A percentile compares a stretch with the other conserved stretches of the same genome.
phyloP scores from a whole-genome alignment of 2,113 vertebrate species.

The Corydoras maculifer region DNA sequence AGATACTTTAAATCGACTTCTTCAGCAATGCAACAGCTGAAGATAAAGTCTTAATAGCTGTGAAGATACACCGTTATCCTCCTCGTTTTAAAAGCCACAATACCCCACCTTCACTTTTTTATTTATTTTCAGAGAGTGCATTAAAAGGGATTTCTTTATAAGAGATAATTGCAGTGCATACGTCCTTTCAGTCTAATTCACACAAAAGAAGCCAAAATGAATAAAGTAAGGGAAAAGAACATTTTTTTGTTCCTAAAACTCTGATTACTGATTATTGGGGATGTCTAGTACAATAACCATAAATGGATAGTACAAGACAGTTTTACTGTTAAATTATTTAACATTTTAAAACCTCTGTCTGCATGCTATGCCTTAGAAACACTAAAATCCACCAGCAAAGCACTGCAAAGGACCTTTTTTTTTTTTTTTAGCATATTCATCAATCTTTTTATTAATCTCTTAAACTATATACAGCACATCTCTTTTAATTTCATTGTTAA shows the following conservation, averaged over 20 bases:
- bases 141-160: constrained; percentile 42
- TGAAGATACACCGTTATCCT: constrained; percentile 32
- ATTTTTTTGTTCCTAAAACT: constrained; percentile 45
- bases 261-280: constrained; percentile 40
- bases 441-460: too few relatives aligned
- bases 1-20: constrained; percentile 33
- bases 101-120: constrained; percentile 27
- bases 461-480: too few relatives aligned
- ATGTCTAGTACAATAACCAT: too few relatives aligned
- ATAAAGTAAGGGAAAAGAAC: constrained; percentile 39
- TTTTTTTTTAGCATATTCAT: too few relatives aligned
- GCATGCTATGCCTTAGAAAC: constrained; percentile 55
- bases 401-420: too few relatives aligned
- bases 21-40: constrained; percentile 4
- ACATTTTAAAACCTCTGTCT: constrained; percentile 72
- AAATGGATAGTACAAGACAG: constrained; percentile 16
- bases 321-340: constrained; percentile 72
- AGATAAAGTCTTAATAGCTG: constrained; percentile 33
- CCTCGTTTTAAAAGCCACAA: constrained; percentile 20
- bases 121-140: constrained; percentile 34
- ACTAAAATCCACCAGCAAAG: too few relatives aligned
- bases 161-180: constrained; percentile 34
- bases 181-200: constrained; percentile 22
- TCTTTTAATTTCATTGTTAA: too few relatives aligned
- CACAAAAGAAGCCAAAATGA: constrained; percentile 42